Base-by-base conservation (phyloP, 2,113 vertebrate species). In the Leptodactylus fuscus region DNA sequence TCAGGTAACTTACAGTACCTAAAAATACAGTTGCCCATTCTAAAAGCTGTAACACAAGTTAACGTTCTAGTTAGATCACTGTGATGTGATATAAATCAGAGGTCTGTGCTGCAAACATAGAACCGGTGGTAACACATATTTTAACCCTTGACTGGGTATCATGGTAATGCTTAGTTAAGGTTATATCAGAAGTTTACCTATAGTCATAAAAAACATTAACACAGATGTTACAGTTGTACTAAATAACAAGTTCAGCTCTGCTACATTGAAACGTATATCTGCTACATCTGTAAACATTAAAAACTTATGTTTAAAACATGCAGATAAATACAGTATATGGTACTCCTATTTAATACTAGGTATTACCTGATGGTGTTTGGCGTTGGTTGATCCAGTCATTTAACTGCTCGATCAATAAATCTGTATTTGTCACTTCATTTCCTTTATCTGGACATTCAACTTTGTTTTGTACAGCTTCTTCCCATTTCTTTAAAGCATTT, bases 341-440 rank as follows among this genome's bases (percentile, higher is more conserved):
- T 10, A 65, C 18, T 32, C 27, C 32, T 7, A 22, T 18, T 16
- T 32, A 67, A 34, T 67, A 20, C 16, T 20, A 22, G 32, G 20
- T 4, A 93, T 94, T 90, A 98, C 98, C 97, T 94, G 94, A 93
- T 0, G 98, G 98, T 87, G 97, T 89, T 69, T 91, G 48, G 74
- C 82, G 91, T 81, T 89, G 88, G 9, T 88, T 88, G 0, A 87
- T 91, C 89, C 93, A 95, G 55, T 83, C 92, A 48, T 90, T 89
- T 80, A 97, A 91, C 24, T 95, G 93, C 0, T 78, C 88, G 27
- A 86, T 91, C 0, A 92, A 88, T 88, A 90, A 87, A 87, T 92
- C 91, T 36, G 97, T 90, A 29, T 95, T 92, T 32, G 15, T 81
- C 73, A 94, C 85, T 22, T 87, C 0, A 24, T 71, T 91, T 86